Conservation (phyloP, 2,888 invertebrate genomes). For the Mythimna loreyi region DNA sequence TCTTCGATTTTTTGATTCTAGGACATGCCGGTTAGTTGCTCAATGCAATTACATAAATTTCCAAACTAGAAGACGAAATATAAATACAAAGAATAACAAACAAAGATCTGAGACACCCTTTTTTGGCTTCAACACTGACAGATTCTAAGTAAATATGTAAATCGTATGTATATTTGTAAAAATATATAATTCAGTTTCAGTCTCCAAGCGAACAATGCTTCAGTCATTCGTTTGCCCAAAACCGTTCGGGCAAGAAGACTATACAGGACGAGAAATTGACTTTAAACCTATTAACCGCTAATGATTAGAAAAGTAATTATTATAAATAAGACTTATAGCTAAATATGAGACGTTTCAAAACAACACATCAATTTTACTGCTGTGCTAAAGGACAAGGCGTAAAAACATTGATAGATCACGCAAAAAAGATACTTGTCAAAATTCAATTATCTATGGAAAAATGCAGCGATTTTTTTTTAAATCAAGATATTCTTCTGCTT, state of each 20-base stretch:
- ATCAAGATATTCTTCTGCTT: background rate
- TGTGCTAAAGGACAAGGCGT: conserved; percentile 15
- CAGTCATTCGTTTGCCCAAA: conserved; percentile 85
- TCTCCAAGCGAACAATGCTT: conserved; percentile 72
- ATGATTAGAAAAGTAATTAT: conserved; percentile 65
- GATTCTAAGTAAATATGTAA: conserved; percentile 59
- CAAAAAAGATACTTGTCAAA: background rate
- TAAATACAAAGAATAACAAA: conserved; percentile 23
- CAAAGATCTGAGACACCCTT: conserved; percentile 20
- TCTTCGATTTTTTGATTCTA: too few species aligned
- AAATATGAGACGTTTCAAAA: conserved; percentile 64
- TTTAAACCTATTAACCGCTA: conserved; percentile 59
- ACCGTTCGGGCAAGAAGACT: conserved; percentile 86
- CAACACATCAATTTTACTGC: conserved; percentile 46
- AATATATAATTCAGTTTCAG: conserved; percentile 70
- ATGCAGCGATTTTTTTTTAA: background rate
- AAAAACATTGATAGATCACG: background rate
- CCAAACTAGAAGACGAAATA: background rate
- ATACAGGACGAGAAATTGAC: conserved; percentile 54
- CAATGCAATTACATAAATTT: too few species aligned
- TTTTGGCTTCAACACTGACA: conserved; percentile 49
- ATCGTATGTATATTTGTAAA: conserved; percentile 54
- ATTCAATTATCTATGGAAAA: background rate
- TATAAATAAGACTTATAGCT: conserved; percentile 61
- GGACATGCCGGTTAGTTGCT: too few species aligned